Percentiles rank a stretch among this genome's conserved stretches.
phyloP scores from a whole-genome alignment of 2,797 vertebrate species.

The Tragopan temminckii region DNA sequence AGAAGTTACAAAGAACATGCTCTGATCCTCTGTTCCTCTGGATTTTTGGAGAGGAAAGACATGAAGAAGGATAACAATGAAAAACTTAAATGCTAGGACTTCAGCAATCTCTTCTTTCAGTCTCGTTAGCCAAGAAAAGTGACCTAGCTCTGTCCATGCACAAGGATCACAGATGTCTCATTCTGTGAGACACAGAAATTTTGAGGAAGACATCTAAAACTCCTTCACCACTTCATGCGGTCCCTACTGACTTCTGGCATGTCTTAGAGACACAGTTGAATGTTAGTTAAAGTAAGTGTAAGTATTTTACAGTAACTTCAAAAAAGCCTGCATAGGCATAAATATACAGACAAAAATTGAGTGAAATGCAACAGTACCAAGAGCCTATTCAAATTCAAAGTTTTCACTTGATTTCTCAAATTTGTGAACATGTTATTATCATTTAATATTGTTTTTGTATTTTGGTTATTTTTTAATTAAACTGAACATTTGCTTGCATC shows the following conservation, averaged over 20 bases:
- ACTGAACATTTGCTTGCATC: neutral
- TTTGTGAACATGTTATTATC: neutral
- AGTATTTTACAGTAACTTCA: neutral
- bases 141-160: neutral
- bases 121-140: neutral
- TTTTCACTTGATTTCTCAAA: neutral
- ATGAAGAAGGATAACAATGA: neutral
- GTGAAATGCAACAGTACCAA: neutral
- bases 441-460: neutral
- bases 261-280: neutral
- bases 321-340: neutral
- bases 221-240: neutral
- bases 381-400: neutral
- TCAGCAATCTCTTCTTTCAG: neutral
- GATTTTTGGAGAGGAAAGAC: neutral
- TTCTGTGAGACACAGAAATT: neutral
- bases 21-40: neutral
- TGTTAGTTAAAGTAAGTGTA: neutral
- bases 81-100: neutral
- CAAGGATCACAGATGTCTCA: neutral
- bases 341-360: neutral
- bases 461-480: neutral
- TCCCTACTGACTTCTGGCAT: neutral
- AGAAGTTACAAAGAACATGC: neutral
- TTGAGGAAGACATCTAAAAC: neutral